Base-by-base conservation (phyloP, 2,797 vertebrate species). In the Gymnopithys bicolor region DNA sequence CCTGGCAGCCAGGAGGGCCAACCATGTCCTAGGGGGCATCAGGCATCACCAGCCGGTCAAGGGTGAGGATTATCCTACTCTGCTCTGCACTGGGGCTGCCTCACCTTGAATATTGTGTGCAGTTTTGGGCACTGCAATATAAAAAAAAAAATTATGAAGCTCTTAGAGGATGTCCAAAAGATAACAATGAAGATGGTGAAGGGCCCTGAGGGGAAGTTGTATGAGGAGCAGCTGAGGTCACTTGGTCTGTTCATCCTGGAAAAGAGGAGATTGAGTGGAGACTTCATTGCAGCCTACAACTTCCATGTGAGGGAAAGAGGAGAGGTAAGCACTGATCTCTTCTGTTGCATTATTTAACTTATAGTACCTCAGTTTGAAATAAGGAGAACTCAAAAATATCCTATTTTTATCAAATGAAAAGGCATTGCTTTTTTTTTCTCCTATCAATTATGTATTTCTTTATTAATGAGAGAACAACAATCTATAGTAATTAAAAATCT, bases 391-490 rank as follows among this genome's bases (percentile, higher is more conserved):
- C 0, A 51, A 63, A 87, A 84, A 46, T 45, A 35, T 7, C 22
- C 15, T 67, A 2, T 8, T 79, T 70, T 74, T 45, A 35, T 63
- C 7, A 71, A 63, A 49, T 28, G 45, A 5, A 28, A 64, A 67
- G 68, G 1, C 0, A 0, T 32, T 43, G 6, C 1, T 35, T 7
- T 66, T 82, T 46, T 48, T 48, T 52, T 37, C 6, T 71, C 1
- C 7, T 67, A 18, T 45, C 21, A 84, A 5, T 2, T 71, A 7
- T 24, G 9, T 3, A n/a, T 4, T 79, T 73, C 43, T 62, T 91
- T 45, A 79, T 49, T 75, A 66, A 71, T 64, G 49, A 8, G 11
- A 66, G 5, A 87, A 11, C 7, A 89, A 46, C 52, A 49, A 24
- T 59, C 14, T 58, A 15, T 68, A n/a, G 19, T 53, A 73, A 80